Conservation (phyloP, 92 coral and sea anemone genomes). For the Palythoa caribaeorum region DNA sequence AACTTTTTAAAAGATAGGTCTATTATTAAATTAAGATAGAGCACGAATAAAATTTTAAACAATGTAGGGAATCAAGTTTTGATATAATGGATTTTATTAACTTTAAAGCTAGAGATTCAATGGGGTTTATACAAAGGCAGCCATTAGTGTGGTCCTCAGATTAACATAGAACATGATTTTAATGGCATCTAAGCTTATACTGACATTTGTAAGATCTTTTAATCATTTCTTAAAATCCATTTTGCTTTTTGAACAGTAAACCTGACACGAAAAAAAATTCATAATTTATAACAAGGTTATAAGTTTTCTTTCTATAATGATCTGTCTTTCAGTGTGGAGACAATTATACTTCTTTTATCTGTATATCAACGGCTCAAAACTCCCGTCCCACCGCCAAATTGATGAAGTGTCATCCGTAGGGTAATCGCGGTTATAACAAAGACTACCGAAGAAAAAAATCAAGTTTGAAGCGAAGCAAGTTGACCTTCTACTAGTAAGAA, state of each 20-base stretch:
- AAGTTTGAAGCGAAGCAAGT: not conserved
- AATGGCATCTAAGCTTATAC: not conserved
- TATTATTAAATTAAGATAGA: not conserved
- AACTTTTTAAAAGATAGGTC: not conserved
- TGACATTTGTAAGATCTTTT: not conserved
- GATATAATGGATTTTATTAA: not conserved
- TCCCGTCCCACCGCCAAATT: not conserved
- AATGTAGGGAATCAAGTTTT: not conserved
- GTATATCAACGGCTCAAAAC: too few species aligned
- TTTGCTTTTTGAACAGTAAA: not conserved
- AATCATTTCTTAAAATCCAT: not conserved
- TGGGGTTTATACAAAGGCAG: not conserved
- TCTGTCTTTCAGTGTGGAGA: not conserved
- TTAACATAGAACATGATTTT: not conserved
- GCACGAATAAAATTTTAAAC: not conserved
- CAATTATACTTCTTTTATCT: constrained; percentile 20
- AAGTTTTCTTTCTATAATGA: not conserved
- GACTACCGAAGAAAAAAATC: not conserved
- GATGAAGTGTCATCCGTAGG: not conserved
- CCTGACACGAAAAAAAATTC: not conserved
- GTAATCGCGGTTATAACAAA: not conserved
- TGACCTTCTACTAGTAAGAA: not conserved
- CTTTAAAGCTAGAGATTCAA: not conserved
- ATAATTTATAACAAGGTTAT: not conserved
- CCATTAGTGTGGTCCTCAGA: not conserved